Evolutionary conservation across 1,140 invertebrate genomes (phyloP), one percentile per base, ranked within the genome.

Genomic region (Plutomurus gul): DNA sequence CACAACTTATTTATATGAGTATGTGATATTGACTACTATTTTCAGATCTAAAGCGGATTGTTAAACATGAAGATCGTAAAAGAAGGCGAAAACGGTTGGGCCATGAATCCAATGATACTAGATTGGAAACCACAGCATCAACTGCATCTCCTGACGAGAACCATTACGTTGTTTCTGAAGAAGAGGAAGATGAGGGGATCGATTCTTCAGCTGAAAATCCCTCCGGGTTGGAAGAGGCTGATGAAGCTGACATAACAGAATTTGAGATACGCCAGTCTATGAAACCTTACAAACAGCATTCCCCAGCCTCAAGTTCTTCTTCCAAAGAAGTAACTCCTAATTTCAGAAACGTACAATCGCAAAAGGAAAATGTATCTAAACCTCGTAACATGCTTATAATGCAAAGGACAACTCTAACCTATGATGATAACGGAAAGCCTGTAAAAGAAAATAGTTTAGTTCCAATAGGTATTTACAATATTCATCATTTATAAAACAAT

Each of bases 31-130:
- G n/a, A 33, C 18, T 8, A 43, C 7, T 33, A 1, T 33, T 65
- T 77, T 33, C 36, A 82, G 81, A 82, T 76, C 46, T 82, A 25
- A 76, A 80, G 39, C 75, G 65, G 22, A 22, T 82, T 4, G 78
- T 82, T 22, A 82, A 80, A 39, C 33, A 39, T 49, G 81, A 82
- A 49, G 75, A 79, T 18, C 56, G 33, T 18, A 60, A 78, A 30
- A 49, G 78, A 30, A 37, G 76, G 16, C 56, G 75, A n/a, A 20
- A 51, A 37, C 60, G 46, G 47, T n/a, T 82, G 13, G 80, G 80
- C 27, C 80, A 81, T 46, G 56, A 65, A n/a, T 27, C 56, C 6
- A 30, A 65, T 7, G 27, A 33, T n/a, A 65, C 56, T 4, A 25
- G 27, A 33, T 65, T 65, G 13, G 56, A 65, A 30, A 65, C 56